Conservation (phyloP, 2,113 vertebrate genomes). For the Oryzias celebensis region DNA sequence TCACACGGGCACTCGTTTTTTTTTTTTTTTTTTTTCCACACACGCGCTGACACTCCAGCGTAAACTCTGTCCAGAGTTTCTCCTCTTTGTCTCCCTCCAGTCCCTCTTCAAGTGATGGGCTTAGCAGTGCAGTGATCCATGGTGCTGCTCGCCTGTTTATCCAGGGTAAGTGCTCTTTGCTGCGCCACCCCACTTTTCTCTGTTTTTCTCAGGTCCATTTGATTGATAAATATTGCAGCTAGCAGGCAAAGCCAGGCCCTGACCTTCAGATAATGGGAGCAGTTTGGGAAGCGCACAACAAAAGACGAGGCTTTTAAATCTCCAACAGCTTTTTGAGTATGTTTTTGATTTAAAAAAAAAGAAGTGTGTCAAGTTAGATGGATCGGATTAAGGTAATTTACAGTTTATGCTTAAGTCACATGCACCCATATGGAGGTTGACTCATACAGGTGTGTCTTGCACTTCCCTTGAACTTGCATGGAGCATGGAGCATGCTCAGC, state of each 20-base stretch:
- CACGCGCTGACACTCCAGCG: constrained; percentile 19
- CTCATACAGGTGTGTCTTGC: neutral
- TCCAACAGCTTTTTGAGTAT: constrained; percentile 10
- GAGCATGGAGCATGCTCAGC: too few species aligned
- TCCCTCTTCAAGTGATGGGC: constrained; percentile 66
- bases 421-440: too few species aligned
- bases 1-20: constrained; percentile 24
- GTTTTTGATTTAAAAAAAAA: neutral
- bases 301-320: constrained; percentile 42
- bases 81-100: constrained; percentile 57
- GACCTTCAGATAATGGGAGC: constrained; percentile 71
- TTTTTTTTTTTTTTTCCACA: constrained; percentile 5
- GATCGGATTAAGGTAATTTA: constrained; percentile 41
- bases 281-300: constrained; percentile 62
- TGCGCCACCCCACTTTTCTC: constrained; percentile 64
- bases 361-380: constrained; percentile 27
- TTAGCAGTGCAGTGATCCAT: constrained; percentile 77
- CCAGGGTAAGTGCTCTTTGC: constrained; percentile 74
- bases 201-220: constrained; percentile 67
- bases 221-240: constrained; percentile 76
- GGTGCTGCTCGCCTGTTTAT: constrained; percentile 67
- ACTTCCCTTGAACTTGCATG: neutral
- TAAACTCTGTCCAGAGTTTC: constrained; percentile 45
- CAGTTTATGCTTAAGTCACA: neutral
- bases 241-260: constrained; percentile 53